phyloP scores from a whole-genome alignment of 2,888 invertebrate species.

The Nephrotoma flavescens region DNA sequence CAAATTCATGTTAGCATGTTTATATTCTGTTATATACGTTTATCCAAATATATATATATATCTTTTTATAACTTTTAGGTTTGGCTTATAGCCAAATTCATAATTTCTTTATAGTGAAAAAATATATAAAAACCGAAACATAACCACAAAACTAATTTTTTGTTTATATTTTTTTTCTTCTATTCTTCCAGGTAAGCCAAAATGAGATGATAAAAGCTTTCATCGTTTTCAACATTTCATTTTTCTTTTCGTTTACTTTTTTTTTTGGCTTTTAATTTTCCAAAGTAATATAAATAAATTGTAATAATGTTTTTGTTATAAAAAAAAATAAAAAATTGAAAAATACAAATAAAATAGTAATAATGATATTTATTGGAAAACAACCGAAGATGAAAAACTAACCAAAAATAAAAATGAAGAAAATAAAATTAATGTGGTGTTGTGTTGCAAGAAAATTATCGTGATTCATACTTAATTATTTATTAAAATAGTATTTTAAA shows the following conservation, averaged over 20 bases:
- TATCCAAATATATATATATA: neutral
- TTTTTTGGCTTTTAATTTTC: neutral
- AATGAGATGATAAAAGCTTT: slow-evolving; percentile 7
- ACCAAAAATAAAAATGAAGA: neutral
- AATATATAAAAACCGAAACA: neutral
- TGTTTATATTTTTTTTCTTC: neutral
- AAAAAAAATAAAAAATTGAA: neutral
- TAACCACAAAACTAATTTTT: neutral
- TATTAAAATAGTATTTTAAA: neutral
- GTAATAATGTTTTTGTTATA: neutral
- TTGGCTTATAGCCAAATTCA: neutral
- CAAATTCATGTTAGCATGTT: neutral
- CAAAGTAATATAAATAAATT: neutral
- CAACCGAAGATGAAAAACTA: neutral
- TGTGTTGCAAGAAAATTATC: neutral
- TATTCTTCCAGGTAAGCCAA: slow-evolving; percentile 3
- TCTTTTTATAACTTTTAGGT: neutral
- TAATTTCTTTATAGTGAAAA: neutral
- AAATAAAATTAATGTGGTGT: neutral
- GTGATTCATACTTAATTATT: neutral
- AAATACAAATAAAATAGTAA: neutral
- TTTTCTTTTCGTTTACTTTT: neutral
- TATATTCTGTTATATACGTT: neutral
- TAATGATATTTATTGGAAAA: neutral
- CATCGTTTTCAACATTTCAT: neutral